These are phyloP conservation scores for Halyomorpha halys DNA, from an alignment of 1,140 invertebrate genomes.

Conservation along the genomic window DNA sequence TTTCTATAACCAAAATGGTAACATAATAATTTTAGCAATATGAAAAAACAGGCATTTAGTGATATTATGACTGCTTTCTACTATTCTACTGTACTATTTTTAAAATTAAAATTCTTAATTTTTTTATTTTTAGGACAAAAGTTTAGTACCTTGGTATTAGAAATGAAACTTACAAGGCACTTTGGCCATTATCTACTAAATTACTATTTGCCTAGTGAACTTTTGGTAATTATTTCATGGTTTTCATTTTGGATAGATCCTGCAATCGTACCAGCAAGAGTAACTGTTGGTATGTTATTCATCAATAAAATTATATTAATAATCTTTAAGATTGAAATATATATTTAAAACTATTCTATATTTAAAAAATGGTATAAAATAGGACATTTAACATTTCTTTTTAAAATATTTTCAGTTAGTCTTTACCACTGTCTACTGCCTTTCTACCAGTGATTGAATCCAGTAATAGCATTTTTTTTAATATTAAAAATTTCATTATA, in stretches of 20 bases:
- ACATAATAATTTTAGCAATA: neutral
- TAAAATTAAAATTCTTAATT: neutral
- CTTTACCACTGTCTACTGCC: too few species aligned
- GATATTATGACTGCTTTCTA: too few species aligned
- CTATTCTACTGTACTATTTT: neutral
- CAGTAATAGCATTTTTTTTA: too few species aligned
- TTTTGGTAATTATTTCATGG: conserved; percentile 79
- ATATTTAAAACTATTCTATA: too few species aligned
- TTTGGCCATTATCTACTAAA: conserved; percentile 82
- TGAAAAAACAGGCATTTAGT: too few species aligned
- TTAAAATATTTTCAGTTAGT: too few species aligned
- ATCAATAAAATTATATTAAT: neutral
- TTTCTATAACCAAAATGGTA: neutral
- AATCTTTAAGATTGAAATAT: too few species aligned
- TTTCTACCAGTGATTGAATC: too few species aligned
- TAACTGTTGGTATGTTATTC: conserved; percentile 50
- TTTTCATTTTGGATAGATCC: conserved; percentile 82
- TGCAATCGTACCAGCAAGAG: conserved; percentile 67
- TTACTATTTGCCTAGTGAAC: conserved; percentile 77
- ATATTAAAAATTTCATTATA: too few species aligned
- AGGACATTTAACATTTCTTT: too few species aligned
- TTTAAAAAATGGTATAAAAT: too few species aligned
- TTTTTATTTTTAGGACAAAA: conserved; percentile 36
- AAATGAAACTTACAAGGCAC: conserved; percentile 63
- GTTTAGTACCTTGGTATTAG: conserved; percentile 65